Base-by-base conservation (phyloP, 2,113 vertebrate genomes). In the Ornithorhynchus anatinus region DNA sequence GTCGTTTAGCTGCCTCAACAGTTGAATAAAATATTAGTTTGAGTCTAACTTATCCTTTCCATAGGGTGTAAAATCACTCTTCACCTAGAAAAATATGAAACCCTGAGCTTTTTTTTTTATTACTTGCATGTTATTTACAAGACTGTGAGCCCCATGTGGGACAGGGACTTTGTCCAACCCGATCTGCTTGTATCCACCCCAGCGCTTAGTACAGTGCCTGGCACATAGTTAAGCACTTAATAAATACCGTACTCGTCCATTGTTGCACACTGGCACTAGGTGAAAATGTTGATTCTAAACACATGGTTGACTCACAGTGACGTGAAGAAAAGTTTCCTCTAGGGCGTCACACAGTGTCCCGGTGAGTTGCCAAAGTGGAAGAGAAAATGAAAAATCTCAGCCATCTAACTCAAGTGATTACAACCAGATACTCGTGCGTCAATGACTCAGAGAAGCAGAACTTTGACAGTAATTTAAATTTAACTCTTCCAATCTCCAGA, bases 21-120 rank as follows among this genome's bases (percentile, higher is more conserved):
- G 50, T 39, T 17, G 72, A 84, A 75, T 68, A 77, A 77, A 72
- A 72, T 75, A 86, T 72, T 75, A 79, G 68, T 25, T 65, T 40
- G 53, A 45, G 11, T 9, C 32, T 59, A 69, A 54, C 32, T 50
- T 77, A 70, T 51, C 32, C 51, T 85, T 82, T 61, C 44, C 73
- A 80, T 75, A 48, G 66, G 33, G 22, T 69, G 81, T 64, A 84
- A 78, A 63, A 38, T 11, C 63, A 14, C 57, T 25, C 40, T 59
- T 5, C 40, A 62, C 76, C 62, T 70, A 79, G 48, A 61, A 8
- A 72, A 66, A 37, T 37, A 66, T 69, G 80, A 85, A 79, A 67
- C 48, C 61, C 29, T 68, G n/a, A 38, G 37, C 31, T 5, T 6
- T 7, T 4, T 7, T 4, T 48, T 20, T 70, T 72, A 77, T 60